Evolutionary conservation across 2,888 invertebrate species (phyloP).

Genomic region (Pristionchus exspectatus): DNA sequence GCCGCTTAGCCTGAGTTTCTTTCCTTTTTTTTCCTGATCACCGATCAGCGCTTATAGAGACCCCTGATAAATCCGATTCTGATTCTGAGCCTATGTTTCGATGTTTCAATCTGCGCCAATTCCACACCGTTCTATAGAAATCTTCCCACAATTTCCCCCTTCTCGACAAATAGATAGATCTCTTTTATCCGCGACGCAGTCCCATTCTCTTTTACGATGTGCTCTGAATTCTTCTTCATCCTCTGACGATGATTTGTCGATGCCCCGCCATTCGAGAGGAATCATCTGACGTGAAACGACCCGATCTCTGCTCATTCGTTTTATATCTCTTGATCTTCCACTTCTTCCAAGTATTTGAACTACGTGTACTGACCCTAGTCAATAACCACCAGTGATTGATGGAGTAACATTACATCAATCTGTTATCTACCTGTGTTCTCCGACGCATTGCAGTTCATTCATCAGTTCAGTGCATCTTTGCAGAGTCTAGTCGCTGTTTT

Average conservation of each 20-base stretch:
- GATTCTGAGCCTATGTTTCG: neutral
- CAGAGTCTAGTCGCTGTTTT: slow-evolving; percentile 1
- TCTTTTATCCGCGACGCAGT: slow-evolving; percentile 1
- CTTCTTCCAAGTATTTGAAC: neutral
- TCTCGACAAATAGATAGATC: slow-evolving; percentile 12
- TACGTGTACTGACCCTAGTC: neutral
- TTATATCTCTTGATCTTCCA: neutral
- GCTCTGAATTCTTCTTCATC: neutral
- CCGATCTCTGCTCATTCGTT: neutral
- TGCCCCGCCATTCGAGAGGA: neutral
- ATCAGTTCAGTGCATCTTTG: neutral
- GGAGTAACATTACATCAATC: slow-evolving; percentile 2
- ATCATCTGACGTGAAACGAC: neutral
- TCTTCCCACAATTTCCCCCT: neutral
- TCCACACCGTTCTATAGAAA: neutral
- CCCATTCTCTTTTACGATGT: slow-evolving; percentile 38
- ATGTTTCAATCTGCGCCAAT: neutral
- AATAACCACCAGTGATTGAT: slow-evolving; percentile 13
- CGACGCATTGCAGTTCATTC: neutral
- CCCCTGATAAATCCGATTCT: too few species aligned
- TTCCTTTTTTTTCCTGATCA: too few species aligned
- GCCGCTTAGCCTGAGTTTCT: too few species aligned
- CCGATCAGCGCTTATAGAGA: too few species aligned
- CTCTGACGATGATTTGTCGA: slow-evolving; percentile 34
- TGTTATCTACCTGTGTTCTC: neutral